Evolutionary conservation across 2,888 invertebrate genomes (phyloP).

Genomic region (Acronicta aceris): DNA sequence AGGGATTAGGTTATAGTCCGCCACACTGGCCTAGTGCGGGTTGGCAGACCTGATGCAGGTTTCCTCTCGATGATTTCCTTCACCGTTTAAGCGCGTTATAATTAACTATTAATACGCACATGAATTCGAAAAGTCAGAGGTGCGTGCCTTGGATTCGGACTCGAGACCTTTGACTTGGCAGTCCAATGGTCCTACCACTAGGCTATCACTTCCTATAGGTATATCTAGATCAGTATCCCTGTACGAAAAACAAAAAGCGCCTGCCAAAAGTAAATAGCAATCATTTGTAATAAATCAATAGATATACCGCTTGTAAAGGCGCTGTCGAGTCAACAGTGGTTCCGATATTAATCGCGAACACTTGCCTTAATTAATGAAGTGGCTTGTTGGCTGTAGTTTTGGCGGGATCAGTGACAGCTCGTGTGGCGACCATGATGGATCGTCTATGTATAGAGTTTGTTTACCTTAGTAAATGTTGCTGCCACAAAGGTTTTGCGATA

Average conservation of each 20-base stretch:
- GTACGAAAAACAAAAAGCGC: conserved; percentile 22
- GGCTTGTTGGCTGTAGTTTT: conserved; percentile 57
- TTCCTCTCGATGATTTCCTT: too few relatives aligned
- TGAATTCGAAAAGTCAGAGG: too few relatives aligned
- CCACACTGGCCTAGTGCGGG: too few relatives aligned
- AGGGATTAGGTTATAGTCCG: too few relatives aligned
- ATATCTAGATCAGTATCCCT: conserved; percentile 4
- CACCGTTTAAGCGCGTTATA: too few relatives aligned
- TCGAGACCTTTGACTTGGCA: too few relatives aligned
- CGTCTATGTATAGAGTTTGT: conserved; percentile 37
- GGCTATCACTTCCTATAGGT: conserved; percentile 10
- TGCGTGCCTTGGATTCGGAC: too few relatives aligned
- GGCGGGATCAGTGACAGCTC: conserved; percentile 56
- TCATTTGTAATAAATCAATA: conserved; percentile 20
- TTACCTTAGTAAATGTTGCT: conserved; percentile 1
- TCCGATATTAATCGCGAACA: conserved; percentile 18
- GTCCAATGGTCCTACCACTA: too few relatives aligned
- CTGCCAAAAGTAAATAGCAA: conserved; percentile 37
- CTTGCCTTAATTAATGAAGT: conserved; percentile 64
- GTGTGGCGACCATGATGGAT: conserved; percentile 64
- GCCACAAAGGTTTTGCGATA: background rate
- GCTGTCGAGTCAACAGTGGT: conserved; percentile 29
- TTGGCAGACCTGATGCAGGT: too few relatives aligned
- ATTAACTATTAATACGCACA: too few relatives aligned
- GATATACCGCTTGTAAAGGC: conserved; percentile 33